Percentiles rank a stretch among this genome's conserved stretches.
phyloP scores from a whole-genome alignment of 2,888 invertebrate species.

The Cylindroiulus punctatus region DNA sequence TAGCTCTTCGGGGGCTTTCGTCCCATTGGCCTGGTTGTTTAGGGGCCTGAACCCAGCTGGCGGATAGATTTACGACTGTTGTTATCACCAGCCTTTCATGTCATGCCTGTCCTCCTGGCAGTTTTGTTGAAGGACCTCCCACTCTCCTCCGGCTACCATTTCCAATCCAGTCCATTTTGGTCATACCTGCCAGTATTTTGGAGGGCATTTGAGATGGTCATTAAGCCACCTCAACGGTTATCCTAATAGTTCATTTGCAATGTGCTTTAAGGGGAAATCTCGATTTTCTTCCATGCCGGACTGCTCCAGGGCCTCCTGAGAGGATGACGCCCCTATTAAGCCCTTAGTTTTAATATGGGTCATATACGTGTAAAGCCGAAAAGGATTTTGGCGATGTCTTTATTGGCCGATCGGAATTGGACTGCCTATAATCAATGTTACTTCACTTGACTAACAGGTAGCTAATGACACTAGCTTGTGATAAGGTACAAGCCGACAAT shows the following conservation, averaged over 20 bases:
- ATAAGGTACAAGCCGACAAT: neutral
- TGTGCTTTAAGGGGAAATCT: neutral
- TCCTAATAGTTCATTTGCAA: slow-evolving; percentile 18
- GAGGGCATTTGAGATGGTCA: neutral
- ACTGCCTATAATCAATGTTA: slow-evolving; percentile 18
- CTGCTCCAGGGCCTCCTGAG: slow-evolving; percentile 3
- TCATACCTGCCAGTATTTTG: neutral
- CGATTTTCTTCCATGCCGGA: neutral
- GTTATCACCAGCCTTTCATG: slow-evolving; percentile 9
- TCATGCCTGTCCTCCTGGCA: neutral
- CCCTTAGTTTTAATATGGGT: slow-evolving; percentile 9
- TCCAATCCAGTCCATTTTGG: neutral
- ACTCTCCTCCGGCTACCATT: neutral
- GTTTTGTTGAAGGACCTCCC: neutral
- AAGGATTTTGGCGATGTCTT: slow-evolving; percentile 1
- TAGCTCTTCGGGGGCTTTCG: neutral
- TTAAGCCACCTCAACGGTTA: slow-evolving; percentile 10
- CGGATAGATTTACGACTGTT: neutral
- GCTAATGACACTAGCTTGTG: slow-evolving; percentile 19
- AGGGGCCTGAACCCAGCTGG: slow-evolving; percentile 18
- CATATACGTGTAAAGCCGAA: slow-evolving; percentile 1
- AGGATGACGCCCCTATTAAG: slow-evolving; percentile 9
- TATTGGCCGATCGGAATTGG: slow-evolving; percentile 9
- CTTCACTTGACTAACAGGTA: slow-evolving; percentile 46
- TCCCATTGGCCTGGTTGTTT: neutral